Base-by-base conservation (phyloP, 2,888 invertebrate species). In the Callyntrura guangdongensis region DNA sequence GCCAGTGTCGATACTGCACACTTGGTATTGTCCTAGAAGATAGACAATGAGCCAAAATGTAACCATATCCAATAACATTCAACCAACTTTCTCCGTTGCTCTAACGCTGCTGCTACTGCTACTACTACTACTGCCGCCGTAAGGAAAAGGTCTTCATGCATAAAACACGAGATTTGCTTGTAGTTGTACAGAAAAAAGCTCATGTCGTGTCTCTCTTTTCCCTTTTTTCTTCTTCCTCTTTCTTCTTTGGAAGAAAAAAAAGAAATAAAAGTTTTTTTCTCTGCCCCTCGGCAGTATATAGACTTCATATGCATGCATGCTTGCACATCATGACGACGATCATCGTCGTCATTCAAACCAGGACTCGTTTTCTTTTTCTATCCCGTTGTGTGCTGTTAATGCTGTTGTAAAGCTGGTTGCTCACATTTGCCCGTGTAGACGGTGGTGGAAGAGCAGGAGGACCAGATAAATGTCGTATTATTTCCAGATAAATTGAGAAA, bases 391-490 rank as follows among this genome's bases (percentile, higher is more conserved):
- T 84, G 84, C 22, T 69, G 84, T 84, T 84, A 84, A 84, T 84
- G 56, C 69, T 47, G 53, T 64, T 82, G 82, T 82, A 82, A 82
- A 64, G 82, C 81, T 27, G 12, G 6, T n/a, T 47, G n/a, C 27
- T 64, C 36, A 36, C 36, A n/a, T 11, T 56, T 49, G 74, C 49
- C 20, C 49, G n/a, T 12, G 49, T 74, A 77, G 77, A 53, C 45
- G 17, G 67, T 20, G 61, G 69, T 14, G 22, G 49, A 22, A 20
- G 20, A 45, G 59, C 45, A 56, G 22, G 56, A 81, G 87, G 59
- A 87, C 14, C 59, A 89, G 88, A 89, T 89, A 89, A 89, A 89
- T 89, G 88, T 83, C 88, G 88, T 64, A 83, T 89, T 89, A 89
- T 83, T 88, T 82, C 64, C 64, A 69, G 53, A 0, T 22, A 69